Evolutionary conservation across 2,888 invertebrate species (phyloP).

Genomic region (Noctua janthina): DNA sequence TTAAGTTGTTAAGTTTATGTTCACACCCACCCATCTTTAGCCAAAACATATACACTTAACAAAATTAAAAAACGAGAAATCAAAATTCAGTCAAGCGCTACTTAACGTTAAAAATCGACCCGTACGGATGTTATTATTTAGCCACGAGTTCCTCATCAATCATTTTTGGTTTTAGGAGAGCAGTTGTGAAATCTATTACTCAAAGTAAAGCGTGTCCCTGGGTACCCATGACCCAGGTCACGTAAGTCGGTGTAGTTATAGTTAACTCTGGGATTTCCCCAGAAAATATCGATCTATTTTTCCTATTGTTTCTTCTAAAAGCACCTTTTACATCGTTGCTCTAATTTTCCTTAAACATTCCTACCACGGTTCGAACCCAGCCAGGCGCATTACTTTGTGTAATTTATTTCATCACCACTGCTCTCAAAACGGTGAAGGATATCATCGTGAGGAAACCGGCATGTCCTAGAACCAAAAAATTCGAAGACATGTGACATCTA

Average conservation of each 20-base stretch:
- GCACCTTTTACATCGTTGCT: not conserved
- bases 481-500: too few species aligned
- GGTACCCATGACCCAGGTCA: not conserved
- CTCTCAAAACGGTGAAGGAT: too few species aligned
- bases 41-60: too few species aligned
- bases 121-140: not conserved
- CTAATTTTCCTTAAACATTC: not conserved
- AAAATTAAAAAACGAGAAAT: too few species aligned
- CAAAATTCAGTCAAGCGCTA: not conserved
- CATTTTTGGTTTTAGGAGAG: not conserved
- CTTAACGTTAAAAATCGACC: not conserved
- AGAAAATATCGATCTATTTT: not conserved
- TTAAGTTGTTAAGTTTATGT: too few species aligned
- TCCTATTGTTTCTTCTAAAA: not conserved
- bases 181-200: not conserved
- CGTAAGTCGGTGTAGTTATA: not conserved
- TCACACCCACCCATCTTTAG: too few species aligned
- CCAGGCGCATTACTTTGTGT: too few species aligned
- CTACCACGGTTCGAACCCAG: not conserved
- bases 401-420: too few species aligned
- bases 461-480: too few species aligned
- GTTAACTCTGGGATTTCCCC: not conserved
- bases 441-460: too few species aligned
- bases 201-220: not conserved
- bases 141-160: not conserved